These are phyloP conservation scores for Salticus scenicus DNA, from an alignment of 2,888 invertebrate species.

Conservation along the genomic window DNA sequence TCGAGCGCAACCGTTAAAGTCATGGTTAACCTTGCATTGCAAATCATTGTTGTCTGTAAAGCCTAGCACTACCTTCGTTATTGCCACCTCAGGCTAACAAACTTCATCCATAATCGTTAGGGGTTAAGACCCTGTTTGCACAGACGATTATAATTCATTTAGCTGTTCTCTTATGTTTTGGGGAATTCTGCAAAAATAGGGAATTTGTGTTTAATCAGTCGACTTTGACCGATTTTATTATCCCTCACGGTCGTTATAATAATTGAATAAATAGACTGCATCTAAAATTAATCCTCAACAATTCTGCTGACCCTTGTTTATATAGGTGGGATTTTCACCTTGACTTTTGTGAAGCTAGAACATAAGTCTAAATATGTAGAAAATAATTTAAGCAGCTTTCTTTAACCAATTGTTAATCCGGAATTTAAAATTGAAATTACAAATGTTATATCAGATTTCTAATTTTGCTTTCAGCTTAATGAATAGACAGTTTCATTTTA, in stretches of 20 bases:
- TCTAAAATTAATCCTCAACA: too few species aligned
- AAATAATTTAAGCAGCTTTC: too few species aligned
- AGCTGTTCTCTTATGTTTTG: background rate
- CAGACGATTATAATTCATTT: constrained; percentile 6
- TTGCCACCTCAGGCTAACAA: background rate
- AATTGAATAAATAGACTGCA: background rate
- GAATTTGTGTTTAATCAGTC: background rate
- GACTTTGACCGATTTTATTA: background rate
- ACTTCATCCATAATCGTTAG: background rate
- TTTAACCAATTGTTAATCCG: too few species aligned
- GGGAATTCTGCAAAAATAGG: background rate
- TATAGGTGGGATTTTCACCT: too few species aligned
- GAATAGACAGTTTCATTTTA: too few species aligned
- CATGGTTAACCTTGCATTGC: constrained; percentile 65
- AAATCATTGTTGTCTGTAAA: constrained; percentile 31
- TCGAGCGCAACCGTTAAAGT: constrained; percentile 30
- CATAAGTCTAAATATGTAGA: too few species aligned
- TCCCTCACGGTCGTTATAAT: background rate
- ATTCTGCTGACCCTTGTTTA: too few species aligned
- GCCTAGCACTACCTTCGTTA: background rate
- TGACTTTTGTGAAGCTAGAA: too few species aligned
- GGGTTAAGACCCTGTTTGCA: background rate
- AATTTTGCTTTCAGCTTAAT: too few species aligned
- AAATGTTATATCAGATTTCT: too few species aligned
- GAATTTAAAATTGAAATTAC: too few species aligned